phyloP scores from a whole-genome alignment of 1,140 invertebrate species.

The Babylonia areolata region DNA sequence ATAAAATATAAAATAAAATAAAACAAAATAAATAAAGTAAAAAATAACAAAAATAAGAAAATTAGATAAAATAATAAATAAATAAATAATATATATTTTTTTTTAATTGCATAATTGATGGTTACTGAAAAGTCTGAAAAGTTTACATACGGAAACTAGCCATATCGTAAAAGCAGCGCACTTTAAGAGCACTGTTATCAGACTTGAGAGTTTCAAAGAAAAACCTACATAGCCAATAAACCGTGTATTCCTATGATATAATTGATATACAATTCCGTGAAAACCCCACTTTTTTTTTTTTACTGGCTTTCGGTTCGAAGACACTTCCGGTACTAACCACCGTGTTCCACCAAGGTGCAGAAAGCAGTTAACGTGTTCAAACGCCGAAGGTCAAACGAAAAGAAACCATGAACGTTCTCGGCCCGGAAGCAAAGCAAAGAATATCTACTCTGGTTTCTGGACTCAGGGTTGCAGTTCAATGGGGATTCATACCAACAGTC shows the following conservation, averaged over 20 bases:
- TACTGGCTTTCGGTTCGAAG: not conserved
- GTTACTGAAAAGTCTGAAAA: no score
- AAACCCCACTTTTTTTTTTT: no score
- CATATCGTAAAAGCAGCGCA: not conserved
- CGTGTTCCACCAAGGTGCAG: not conserved
- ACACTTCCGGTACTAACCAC: not conserved
- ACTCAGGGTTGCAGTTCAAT: slow-evolving; percentile 35
- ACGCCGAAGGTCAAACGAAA: not conserved
- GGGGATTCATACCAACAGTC: slow-evolving; percentile 47
- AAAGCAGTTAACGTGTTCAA: not conserved
- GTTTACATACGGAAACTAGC: not conserved
- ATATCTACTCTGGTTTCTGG: slow-evolving; percentile 34
- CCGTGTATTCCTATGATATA: no score
- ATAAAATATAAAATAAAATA: no score
- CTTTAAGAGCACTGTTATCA: no score
- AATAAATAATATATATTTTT: no score
- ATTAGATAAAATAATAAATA: no score
- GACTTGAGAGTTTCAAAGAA: no score
- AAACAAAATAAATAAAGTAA: no score
- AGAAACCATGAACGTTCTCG: slow-evolving; percentile 30
- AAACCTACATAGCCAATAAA: not conserved
- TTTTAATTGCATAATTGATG: no score
- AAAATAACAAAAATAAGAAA: no score
- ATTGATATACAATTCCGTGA: no score
- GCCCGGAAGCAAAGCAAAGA: slow-evolving; percentile 43